These are phyloP conservation scores for Oenanthe melanoleuca DNA, from an alignment of 2,113 vertebrate genomes.

Conservation along the genomic window DNA sequence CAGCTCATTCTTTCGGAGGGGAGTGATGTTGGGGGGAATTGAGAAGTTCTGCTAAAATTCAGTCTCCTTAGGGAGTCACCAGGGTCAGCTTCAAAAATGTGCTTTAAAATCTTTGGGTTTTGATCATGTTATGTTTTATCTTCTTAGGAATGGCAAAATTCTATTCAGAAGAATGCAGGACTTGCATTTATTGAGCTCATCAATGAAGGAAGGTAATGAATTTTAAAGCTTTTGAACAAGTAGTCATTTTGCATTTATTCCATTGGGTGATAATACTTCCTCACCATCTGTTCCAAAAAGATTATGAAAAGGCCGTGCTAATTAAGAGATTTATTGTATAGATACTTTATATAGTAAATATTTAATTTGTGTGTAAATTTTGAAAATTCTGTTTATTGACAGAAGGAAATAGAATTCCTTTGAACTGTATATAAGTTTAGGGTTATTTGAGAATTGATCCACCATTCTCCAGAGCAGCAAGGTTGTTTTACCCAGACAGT, in stretches of 20 bases:
- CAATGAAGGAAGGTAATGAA: constrained; percentile 97
- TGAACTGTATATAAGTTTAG: background rate
- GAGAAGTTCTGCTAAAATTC: background rate
- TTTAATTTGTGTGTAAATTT: constrained; percentile 28
- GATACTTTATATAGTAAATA: background rate
- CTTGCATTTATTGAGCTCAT: constrained; percentile 98
- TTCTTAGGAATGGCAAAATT: constrained; percentile 98
- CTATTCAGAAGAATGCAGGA: constrained; percentile 98
- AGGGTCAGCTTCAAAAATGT: constrained; percentile 13
- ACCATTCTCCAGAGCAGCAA: constrained; percentile 50
- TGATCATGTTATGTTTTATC: constrained; percentile 67
- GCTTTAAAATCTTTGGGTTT: constrained; percentile 35
- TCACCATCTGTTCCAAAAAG: constrained; percentile 68
- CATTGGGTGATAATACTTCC: constrained; percentile 41
- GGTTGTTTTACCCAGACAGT: constrained; percentile 74
- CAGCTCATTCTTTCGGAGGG: background rate
- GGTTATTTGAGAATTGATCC: constrained; percentile 58
- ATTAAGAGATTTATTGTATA: constrained; percentile 21
- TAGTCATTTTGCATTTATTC: constrained; percentile 60
- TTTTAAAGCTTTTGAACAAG: constrained; percentile 63
- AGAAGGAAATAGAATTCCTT: background rate
- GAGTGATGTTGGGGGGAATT: background rate
- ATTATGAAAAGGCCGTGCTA: constrained; percentile 21
- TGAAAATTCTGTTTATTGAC: constrained; percentile 3
- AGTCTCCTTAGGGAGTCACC: background rate